Evolutionary conservation across 1,140 invertebrate genomes (phyloP), one percentile per base, ranked within the genome.

Genomic region (Goniozus legneri): DNA sequence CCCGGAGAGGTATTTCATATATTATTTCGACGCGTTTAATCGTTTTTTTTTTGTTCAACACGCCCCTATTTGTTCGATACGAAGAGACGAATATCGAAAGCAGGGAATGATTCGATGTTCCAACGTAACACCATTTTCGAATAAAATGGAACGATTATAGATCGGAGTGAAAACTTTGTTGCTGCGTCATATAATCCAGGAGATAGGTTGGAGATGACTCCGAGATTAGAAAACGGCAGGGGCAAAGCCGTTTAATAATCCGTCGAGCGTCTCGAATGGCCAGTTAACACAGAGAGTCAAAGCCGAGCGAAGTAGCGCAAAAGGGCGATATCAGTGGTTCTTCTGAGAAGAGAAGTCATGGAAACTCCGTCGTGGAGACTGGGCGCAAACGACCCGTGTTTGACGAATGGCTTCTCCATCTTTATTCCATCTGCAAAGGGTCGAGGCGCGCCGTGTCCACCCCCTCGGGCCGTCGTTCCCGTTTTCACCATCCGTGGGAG

Each of bases 391-490:
- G 33, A 39, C 57, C 40, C 45, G 48, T 69, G 52, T 63, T 67
- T 67, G 60, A 45, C 38, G 35, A 64, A 60, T 56, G 51, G 43
- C 51, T 49, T 54, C 54, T 52, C 34, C 65, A 69, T 69, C 68
- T 71, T 71, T 68, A 71, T 71, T 67, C 62, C 65, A 71, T 71
- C 67, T 69, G 67, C 54, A 71, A 71, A 71, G 58, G 44, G 22
- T 38, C 36, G n/a, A n/a, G 36, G 3, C 14, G 32, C 35, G 47
- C 43, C 37, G 32, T 33, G 12, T 6, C 24, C 12, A 6, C 12
- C 24, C 24, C 24, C 24, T 6, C 24, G 24, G 6, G 6, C 24
- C 24, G 6, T 12, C 24, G 12, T 12, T 12, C 24, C 6, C 6
- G 24, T 6, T 12, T 27, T 27, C 24, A 33, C 14, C 36, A 47